These are phyloP conservation scores for Anagrus nilaparvatae DNA, from an alignment of 1,140 invertebrate species.

Conservation along the genomic window DNA sequence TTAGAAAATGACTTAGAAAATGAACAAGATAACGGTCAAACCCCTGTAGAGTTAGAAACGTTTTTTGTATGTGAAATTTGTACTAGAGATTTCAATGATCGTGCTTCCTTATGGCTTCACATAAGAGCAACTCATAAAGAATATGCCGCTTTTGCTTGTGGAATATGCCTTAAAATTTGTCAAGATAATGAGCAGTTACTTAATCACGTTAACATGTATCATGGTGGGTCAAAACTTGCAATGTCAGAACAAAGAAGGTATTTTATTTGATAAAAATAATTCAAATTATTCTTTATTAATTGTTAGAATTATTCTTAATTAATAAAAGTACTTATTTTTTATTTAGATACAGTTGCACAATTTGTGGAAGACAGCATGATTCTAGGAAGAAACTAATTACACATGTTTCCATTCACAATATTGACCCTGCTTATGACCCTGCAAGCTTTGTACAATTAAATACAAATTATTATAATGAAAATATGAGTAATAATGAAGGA, in stretches of 20 bases:
- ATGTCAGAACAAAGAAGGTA: conserved; percentile 38
- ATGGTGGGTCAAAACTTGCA: conserved; percentile 34
- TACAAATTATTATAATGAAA: conserved; percentile 36
- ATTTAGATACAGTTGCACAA: conserved; percentile 39
- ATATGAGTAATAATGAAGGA: conserved; percentile 29
- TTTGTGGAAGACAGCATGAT: conserved; percentile 50
- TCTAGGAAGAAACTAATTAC: conserved; percentile 47
- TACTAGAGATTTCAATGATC: conserved; percentile 43
- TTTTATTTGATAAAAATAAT: conserved; percentile 6
- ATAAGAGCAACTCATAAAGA: conserved; percentile 47
- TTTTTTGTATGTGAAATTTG: conserved; percentile 45
- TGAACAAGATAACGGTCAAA: conserved; percentile 25
- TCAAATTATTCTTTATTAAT: conserved; percentile 1
- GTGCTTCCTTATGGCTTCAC: conserved; percentile 47
- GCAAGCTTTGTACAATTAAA: conserved; percentile 44
- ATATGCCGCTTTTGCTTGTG: conserved; percentile 46
- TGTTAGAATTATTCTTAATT: neutral
- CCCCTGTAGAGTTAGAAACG: conserved; percentile 35
- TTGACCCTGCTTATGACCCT: conserved; percentile 42
- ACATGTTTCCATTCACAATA: conserved; percentile 47
- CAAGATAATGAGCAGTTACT: conserved; percentile 40
- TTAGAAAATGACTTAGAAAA: conserved; percentile 27
- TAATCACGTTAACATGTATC: conserved; percentile 44
- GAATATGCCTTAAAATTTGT: conserved; percentile 47
- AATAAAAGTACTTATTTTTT: too few relatives aligned